Evolutionary conservation across 1,140 invertebrate genomes (phyloP), one percentile per base, ranked within the genome.

Genomic region (Leptinotarsa undecemlineata): DNA sequence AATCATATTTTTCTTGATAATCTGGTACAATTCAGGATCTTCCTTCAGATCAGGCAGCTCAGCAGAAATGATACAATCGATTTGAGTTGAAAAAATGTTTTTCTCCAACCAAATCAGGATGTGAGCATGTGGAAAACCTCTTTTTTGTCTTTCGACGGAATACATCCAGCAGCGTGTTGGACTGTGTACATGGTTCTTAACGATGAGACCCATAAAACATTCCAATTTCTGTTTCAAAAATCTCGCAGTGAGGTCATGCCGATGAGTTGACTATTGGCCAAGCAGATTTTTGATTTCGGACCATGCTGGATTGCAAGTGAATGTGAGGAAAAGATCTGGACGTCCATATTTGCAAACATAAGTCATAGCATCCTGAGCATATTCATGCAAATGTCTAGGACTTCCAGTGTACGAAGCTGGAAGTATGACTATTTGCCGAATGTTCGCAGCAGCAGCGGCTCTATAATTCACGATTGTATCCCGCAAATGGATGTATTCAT

Each of bases 61-160:
- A 70, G 87, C 76, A 77, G 88, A 88, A 78, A 89, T 87, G 14
- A 88, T 78, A 42, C 83, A 71, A 83, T 89, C 87, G 72, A 88
- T 87, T 74, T 85, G 60, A 73, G 85, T 78, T 26, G 84, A 80
- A 0, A 17, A 66, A 67, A 87, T 84, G 81, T 77, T 86, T 88
- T 87, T 79, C 81, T 88, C 80, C 71, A 85, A 81, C 83, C 82
- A 87, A 19, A 89, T 26, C 19, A 89, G 77, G 73, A 89, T 86
- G 77, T 77, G 88, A 4, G 81, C 82, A 85, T 90, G 88, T 33
- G 83, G 82, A 64, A 86, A 76, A 66, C 83, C 84, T 77, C 84
- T 21, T 23, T 82, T 82, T 67, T 89, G 87, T 82, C 85, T 89
- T 80, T 89, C 86, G 61, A 86, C 80, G 33, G 81, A 77, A 76